Evolutionary conservation across 2,113 vertebrate species (phyloP).

Genomic region (Ageneiosus marmoratus): DNA sequence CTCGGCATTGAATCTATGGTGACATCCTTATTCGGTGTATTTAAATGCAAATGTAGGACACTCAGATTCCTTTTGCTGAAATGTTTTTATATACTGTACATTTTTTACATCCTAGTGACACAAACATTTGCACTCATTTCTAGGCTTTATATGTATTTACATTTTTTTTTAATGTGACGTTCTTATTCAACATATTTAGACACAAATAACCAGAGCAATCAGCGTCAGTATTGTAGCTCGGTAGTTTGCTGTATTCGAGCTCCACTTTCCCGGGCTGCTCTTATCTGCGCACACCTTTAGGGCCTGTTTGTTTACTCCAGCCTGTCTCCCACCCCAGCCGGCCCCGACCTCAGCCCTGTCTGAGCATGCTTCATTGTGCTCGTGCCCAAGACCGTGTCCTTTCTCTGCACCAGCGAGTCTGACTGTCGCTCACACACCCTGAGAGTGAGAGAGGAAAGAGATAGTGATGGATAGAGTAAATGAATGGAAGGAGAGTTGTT

Average conservation of each 20-base stretch:
- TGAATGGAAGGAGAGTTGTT: background rate
- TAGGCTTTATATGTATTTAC: background rate
- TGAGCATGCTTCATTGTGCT: constrained; percentile 48
- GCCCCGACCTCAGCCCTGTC: constrained; percentile 44
- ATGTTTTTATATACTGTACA: background rate
- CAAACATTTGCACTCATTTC: background rate
- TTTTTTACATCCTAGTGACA: background rate
- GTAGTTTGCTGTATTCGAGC: constrained; percentile 35
- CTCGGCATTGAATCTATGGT: background rate
- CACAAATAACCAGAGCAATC: background rate
- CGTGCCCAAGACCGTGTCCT: constrained; percentile 44
- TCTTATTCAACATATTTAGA: background rate
- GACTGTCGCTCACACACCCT: constrained; percentile 60
- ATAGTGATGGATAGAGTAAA: background rate
- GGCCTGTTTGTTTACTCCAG: constrained; percentile 48
- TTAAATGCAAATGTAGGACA: background rate
- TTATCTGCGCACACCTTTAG: constrained; percentile 51
- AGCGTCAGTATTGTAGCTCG: background rate
- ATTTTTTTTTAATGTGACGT: background rate
- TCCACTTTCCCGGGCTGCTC: constrained; percentile 31
- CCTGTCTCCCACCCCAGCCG: constrained; percentile 32
- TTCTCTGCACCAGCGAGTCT: constrained; percentile 50
- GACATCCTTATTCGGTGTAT: background rate
- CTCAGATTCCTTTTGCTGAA: background rate
- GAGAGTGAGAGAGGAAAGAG: constrained; percentile 60